Conservation (phyloP, 1,140 invertebrate genomes). For the Streblospio benedicti region DNA sequence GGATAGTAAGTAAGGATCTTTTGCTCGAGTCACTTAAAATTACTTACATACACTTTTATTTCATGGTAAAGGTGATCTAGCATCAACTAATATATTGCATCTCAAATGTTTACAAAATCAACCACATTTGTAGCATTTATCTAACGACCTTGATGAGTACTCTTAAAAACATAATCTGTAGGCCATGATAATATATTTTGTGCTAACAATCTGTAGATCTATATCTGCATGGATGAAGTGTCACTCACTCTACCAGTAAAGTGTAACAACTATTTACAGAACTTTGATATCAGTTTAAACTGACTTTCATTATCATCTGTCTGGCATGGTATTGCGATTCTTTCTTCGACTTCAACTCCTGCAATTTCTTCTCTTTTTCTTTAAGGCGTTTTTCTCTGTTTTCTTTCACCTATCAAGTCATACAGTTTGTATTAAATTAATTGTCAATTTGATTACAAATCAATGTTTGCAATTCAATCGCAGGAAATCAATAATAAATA, state of each 20-base stretch:
- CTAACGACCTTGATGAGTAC: not conserved
- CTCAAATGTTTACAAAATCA: too few relatives aligned
- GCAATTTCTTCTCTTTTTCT: constrained; percentile 27
- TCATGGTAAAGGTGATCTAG: too few relatives aligned
- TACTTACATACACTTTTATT: too few relatives aligned
- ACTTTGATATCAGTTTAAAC: not conserved
- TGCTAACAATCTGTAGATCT: too few relatives aligned
- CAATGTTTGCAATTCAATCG: not conserved
- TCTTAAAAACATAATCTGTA: not conserved
- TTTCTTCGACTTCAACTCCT: constrained; percentile 32
- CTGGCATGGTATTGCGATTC: constrained; percentile 34
- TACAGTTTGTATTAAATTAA: not conserved
- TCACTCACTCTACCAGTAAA: too few relatives aligned
- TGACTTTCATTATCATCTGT: constrained; percentile 34
- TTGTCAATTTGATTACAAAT: not conserved
- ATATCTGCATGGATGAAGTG: too few relatives aligned
- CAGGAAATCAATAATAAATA: not conserved
- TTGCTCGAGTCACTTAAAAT: not conserved
- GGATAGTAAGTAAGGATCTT: not conserved
- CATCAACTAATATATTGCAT: too few relatives aligned
- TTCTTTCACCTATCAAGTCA: constrained; percentile 33
- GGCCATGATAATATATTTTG: not conserved
- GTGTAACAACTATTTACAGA: not conserved
- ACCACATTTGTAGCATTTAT: too few relatives aligned
- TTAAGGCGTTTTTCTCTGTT: constrained; percentile 37